Base-by-base conservation (phyloP, 2,113 vertebrate genomes). In the Scomber scombrus region DNA sequence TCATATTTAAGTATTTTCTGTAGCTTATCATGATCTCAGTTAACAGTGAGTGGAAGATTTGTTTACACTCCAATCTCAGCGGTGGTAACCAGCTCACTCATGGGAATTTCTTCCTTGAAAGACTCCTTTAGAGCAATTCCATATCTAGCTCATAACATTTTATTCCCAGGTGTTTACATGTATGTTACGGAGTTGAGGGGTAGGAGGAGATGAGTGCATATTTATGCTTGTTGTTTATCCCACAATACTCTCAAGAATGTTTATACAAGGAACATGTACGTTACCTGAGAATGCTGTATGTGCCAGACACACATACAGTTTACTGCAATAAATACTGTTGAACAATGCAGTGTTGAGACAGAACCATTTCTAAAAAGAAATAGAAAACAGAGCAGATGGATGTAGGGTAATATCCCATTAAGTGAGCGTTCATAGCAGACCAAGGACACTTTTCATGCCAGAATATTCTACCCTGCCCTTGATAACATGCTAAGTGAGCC, bases 121-220 rank as follows among this genome's bases (percentile, higher is more conserved):
- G 31, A 60, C 58, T 76, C 74, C n/a, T 67, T 78, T 19, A 16
- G 54, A 54, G 23, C 31, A 2, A 46, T 64, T 62, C 50, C 43
- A 34, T 54, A 76, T 69, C 29, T 62, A 19, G 51, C 57, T 66
- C 18, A 23, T 11, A 58, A 43, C 47, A 23, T 57, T 65, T 65
- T 50, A 80, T 64, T 72, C 75, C 72, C 79, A 31, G 10, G 60
- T n/a, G 67, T 78, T 57, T 79, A 72, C 21, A 21, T 63, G 56
- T 64, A 62, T 78, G 47, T 65, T 68, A 29, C 71, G 26, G 12
- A 16, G 0, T 15, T 45, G 54, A 51, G 21, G 10, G 45, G 40
- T 9, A 60, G 71, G 43, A 84, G 21, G 29, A 45, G 47, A 71
- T 51, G 16, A 64, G 65, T 76, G 40, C 51, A 66, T 76, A 68